phyloP scores from a whole-genome alignment of 2,888 invertebrate genomes.

The Notodromas monacha region DNA sequence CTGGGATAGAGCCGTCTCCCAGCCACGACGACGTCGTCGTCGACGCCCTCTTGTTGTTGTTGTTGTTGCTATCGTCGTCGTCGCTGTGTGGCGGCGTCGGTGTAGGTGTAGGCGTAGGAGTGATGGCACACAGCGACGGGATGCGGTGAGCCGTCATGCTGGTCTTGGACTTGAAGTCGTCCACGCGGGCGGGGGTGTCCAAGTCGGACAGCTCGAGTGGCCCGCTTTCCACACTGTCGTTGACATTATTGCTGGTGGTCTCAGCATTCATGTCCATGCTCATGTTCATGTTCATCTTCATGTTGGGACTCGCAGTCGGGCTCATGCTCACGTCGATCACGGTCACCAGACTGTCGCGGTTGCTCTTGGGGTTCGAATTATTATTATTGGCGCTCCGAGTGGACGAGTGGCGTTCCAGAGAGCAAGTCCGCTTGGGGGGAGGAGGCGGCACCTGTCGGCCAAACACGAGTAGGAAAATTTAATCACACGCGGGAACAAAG shows the following conservation, averaged over 20 bases:
- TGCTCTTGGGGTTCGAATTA: no score
- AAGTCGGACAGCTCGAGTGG: conserved; percentile 29
- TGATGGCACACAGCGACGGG: conserved; percentile 68
- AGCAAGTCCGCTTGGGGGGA: neutral
- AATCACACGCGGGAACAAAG: no score
- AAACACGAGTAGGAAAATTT: neutral
- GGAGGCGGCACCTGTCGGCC: neutral
- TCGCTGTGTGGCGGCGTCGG: conserved; percentile 59
- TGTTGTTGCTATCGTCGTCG: conserved; percentile 26
- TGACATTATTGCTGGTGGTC: conserved; percentile 13
- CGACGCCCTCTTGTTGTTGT: conserved; percentile 5
- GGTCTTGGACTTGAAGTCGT: conserved; percentile 50
- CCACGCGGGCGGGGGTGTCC: conserved; percentile 42
- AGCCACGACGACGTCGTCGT: neutral
- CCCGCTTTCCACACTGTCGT: neutral
- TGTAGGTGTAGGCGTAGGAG: no score
- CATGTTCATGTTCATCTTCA: conserved; percentile 8
- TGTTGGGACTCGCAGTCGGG: conserved; percentile 19
- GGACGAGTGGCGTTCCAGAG: conserved; percentile 8
- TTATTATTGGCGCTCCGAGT: no score
- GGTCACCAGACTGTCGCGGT: conserved; percentile 10
- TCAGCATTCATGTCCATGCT: conserved; percentile 5
- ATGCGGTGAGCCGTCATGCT: conserved; percentile 55
- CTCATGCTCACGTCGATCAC: conserved; percentile 13
- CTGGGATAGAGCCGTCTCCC: conserved; percentile 6